Evolutionary conservation across 1,140 invertebrate genomes (phyloP).

Genomic region (Pygmarrhopalites habei): DNA sequence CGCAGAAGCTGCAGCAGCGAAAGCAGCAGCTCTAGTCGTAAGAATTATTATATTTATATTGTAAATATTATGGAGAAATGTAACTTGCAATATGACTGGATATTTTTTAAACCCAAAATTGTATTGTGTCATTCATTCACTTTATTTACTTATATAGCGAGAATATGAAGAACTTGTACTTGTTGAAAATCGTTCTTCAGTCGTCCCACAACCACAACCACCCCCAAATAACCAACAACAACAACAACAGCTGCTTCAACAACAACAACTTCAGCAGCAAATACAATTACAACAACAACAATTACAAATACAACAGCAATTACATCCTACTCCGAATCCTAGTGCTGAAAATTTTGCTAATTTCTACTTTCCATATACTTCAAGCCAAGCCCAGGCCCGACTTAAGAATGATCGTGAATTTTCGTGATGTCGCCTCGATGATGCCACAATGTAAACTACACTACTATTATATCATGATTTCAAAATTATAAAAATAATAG

Average conservation of each 20-base stretch:
- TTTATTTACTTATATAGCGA: too few relatives aligned
- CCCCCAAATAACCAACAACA: too few relatives aligned
- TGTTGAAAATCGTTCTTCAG: too few relatives aligned
- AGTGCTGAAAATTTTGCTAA: slow-evolving; percentile 13
- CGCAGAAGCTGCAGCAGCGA: not conserved
- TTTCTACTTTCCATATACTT: slow-evolving; percentile 8
- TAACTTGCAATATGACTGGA: too few relatives aligned
- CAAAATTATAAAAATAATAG: too few relatives aligned
- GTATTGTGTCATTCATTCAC: too few relatives aligned
- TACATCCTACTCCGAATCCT: not conserved
- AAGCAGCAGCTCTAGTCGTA: slow-evolving; percentile 4
- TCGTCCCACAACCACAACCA: not conserved
- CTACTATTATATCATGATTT: too few relatives aligned
- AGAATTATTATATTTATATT: too few relatives aligned
- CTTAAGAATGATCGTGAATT: slow-evolving; percentile 9
- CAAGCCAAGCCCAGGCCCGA: slow-evolving; percentile 5
- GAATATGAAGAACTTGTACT: slow-evolving; percentile 12
- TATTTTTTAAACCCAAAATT: too few relatives aligned
- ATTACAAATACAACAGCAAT: not conserved
- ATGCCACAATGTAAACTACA: too few relatives aligned
- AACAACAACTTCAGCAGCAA: not conserved
- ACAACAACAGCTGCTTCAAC: not conserved
- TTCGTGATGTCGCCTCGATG: not conserved
- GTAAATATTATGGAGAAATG: too few relatives aligned
- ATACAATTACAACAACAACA: too few relatives aligned